phyloP scores from a whole-genome alignment of 2,797 vertebrate genomes.

The Rhabdomys pumilio region DNA sequence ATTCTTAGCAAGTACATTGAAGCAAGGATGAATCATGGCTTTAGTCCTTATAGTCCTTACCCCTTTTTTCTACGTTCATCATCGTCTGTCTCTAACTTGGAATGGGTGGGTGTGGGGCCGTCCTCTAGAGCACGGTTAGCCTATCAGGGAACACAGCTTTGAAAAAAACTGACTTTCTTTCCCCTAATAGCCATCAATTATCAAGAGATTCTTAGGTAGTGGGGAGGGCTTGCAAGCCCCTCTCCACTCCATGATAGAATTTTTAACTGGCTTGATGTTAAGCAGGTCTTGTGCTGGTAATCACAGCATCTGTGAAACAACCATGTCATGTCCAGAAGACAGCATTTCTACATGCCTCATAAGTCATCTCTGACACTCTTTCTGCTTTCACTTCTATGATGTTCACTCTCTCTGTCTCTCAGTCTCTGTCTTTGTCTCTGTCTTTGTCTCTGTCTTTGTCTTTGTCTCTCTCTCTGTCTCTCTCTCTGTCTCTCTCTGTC shows the following conservation, averaged over 20 bases:
- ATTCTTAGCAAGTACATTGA: neutral
- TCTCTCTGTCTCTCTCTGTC: no score
- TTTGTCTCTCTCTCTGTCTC: no score
- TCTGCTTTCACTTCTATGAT: neutral
- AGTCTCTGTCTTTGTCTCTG: no score
- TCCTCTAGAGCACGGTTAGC: neutral
- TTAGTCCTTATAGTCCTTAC: neutral
- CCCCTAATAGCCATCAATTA: neutral
- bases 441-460: no score
- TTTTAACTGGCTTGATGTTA: neutral
- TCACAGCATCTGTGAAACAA: neutral
- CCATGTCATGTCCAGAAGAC: neutral
- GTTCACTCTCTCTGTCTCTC: neutral
- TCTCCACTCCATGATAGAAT: neutral
- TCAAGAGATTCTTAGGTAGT: neutral
- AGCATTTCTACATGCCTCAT: neutral
- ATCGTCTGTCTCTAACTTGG: neutral
- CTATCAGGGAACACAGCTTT: neutral
- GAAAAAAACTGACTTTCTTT: neutral
- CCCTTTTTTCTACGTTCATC: fast-evolving
- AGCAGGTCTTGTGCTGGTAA: neutral
- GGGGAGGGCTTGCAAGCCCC: neutral
- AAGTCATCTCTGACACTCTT: neutral
- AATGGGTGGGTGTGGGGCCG: neutral
- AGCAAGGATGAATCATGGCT: neutral